phyloP scores from a whole-genome alignment of 2,113 vertebrate species.

The Lathamus discolor region DNA sequence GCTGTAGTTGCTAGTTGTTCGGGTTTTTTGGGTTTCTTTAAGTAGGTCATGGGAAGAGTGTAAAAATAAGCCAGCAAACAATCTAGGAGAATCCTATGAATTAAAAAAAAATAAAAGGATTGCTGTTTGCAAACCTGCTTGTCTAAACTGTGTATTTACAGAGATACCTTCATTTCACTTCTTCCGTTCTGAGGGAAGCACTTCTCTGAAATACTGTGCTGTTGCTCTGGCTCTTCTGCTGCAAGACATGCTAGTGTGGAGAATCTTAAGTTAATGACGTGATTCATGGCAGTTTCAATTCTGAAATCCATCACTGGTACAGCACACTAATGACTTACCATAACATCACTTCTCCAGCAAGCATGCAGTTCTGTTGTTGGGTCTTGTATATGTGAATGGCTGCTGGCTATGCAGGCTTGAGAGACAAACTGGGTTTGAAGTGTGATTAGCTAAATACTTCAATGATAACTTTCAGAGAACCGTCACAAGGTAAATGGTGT shows the following conservation, averaged over 20 bases:
- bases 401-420: not conserved
- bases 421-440: not conserved
- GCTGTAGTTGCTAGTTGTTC: not conserved
- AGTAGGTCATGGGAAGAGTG: not conserved
- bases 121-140: not conserved
- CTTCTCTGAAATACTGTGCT: not conserved
- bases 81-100: not conserved
- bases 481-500: slow-evolving; percentile 27
- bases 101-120: not conserved
- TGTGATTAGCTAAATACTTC: not conserved
- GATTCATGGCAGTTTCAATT: not conserved
- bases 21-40: not conserved
- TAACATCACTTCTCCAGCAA: not conserved
- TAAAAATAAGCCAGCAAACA: not conserved
- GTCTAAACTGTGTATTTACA: not conserved
- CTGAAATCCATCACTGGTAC: not conserved
- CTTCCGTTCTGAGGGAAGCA: not conserved
- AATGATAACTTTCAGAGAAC: not conserved
- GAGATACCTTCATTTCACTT: not conserved
- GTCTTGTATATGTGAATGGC: not conserved
- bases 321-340: not conserved
- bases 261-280: not conserved
- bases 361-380: not conserved
- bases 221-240: not conserved
- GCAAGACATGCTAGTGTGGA: not conserved